Conservation (phyloP, 2,113 vertebrate species). For the Oreotrochilus melanogaster region DNA sequence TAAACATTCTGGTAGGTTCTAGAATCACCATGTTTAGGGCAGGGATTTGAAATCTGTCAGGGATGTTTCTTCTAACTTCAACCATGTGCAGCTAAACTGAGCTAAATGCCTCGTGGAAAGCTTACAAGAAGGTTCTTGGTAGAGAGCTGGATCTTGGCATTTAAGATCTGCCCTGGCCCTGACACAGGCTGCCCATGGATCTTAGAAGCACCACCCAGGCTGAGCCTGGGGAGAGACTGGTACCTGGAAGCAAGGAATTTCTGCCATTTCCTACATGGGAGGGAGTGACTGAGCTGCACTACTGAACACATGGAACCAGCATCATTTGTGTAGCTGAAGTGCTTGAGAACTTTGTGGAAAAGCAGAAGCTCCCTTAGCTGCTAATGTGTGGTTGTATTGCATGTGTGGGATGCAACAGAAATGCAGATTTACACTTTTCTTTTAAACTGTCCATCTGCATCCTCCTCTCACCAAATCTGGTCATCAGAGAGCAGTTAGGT, state of each 20-base stretch:
- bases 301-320: rapidly evolving
- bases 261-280: rapidly evolving
- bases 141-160: background rate
- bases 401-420: background rate
- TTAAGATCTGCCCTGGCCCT: background rate
- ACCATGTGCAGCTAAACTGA: background rate
- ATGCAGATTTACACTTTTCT: background rate
- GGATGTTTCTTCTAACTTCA: background rate
- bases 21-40: background rate
- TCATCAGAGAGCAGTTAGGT: background rate
- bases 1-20: background rate
- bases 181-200: background rate
- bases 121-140: background rate
- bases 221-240: background rate
- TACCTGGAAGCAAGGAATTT: background rate
- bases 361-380: background rate
- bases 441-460: background rate
- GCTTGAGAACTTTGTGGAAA: background rate
- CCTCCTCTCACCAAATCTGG: background rate
- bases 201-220: background rate
- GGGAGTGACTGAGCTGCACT: too few species aligned
- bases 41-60: background rate
- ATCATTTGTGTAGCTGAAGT: rapidly evolving
- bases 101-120: background rate
- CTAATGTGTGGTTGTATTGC: rapidly evolving